Percentiles rank a stretch among this genome's conserved stretches.
Conservation (phyloP, 2,797 vertebrate species). For the Enteromius fasciolatus region DNA sequence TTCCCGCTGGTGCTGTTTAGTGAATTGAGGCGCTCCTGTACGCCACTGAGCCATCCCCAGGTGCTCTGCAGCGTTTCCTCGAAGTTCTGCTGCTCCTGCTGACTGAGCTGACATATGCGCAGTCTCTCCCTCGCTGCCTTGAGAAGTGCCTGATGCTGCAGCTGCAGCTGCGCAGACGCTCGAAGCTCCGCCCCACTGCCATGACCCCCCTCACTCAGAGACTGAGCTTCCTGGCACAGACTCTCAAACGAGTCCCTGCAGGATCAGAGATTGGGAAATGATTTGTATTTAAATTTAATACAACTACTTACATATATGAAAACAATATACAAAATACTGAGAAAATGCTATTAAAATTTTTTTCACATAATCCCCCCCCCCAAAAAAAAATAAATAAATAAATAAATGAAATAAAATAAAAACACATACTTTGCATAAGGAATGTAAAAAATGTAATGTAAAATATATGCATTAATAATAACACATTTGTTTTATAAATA, state of each 20-base stretch:
- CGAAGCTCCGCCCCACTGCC: conserved; percentile 85
- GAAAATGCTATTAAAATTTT: background rate
- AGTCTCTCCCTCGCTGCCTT: conserved; percentile 84
- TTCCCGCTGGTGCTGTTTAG: conserved; percentile 87
- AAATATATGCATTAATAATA: background rate
- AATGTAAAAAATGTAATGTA: background rate
- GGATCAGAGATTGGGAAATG: background rate
- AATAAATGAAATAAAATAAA: background rate
- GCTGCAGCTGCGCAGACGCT: conserved; percentile 85
- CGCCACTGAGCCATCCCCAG: conserved; percentile 87
- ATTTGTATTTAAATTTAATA: background rate
- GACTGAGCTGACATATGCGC: conserved; percentile 84
- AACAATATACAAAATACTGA: background rate
- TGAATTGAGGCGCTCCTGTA: conserved; percentile 84
- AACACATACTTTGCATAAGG: background rate
- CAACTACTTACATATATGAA: background rate
- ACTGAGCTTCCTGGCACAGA: conserved; percentile 87
- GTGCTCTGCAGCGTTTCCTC: conserved; percentile 88
- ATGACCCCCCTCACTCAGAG: conserved; percentile 86
- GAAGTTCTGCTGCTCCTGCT: conserved; percentile 93
- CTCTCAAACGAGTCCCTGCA: conserved; percentile 86
- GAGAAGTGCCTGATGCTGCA: conserved; percentile 86
- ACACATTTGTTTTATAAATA: background rate
- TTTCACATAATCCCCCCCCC: too few relatives aligned
- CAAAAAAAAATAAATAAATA: too few relatives aligned